A percentile compares a stretch with the other conserved stretches of the same genome.
phyloP scores from a whole-genome alignment of 2,888 invertebrate species.

The Tenthredo notha region DNA sequence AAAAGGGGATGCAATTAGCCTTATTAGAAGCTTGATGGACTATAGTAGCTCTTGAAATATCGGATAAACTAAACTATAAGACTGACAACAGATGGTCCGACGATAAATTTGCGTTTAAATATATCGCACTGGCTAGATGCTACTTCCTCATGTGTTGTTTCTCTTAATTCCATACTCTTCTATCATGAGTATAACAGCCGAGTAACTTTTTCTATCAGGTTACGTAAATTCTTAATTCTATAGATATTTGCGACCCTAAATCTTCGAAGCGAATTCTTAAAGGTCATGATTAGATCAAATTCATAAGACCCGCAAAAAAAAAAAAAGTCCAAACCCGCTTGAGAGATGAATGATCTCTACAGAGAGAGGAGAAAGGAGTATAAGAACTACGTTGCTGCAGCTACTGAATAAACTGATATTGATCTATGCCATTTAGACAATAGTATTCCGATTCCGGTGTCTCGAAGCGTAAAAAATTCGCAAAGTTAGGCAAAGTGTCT shows the following conservation, averaged over 20 bases:
- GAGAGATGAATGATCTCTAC: not conserved
- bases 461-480: not conserved
- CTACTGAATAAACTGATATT: not conserved
- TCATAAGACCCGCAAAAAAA: not conserved
- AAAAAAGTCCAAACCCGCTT: not conserved
- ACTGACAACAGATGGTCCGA: conserved; percentile 4
- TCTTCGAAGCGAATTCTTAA: not conserved
- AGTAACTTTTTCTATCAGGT: not conserved
- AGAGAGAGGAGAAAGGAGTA: conserved; percentile 17
- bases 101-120: conserved; percentile 1
- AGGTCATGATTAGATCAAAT: not conserved
- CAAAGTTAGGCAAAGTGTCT: not conserved
- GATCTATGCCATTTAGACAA: not conserved
- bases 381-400: not conserved
- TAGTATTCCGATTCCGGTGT: not conserved
- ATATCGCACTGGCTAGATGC: not conserved
- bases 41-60: not conserved
- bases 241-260: not conserved
- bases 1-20: conserved; percentile 24
- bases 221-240: not conserved
- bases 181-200: not conserved
- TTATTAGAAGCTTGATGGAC: conserved; percentile 21
- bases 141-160: not conserved
- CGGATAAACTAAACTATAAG: conserved; percentile 11
- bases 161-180: not conserved